phyloP scores from a whole-genome alignment of 2,888 invertebrate species.

The Pandemis corylana region DNA sequence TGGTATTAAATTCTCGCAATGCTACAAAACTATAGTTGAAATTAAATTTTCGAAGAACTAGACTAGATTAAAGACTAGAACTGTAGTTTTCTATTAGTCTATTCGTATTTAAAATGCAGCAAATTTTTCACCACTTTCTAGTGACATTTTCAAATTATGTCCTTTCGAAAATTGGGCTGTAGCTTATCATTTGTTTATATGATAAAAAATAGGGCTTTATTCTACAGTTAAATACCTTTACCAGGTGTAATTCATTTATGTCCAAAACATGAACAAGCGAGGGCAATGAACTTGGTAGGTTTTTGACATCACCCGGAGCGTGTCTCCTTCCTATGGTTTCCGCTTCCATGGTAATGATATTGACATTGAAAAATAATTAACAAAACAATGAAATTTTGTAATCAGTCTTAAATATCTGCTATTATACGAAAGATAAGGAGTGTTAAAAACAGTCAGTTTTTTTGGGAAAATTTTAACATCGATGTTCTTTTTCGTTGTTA shows the following conservation, averaged over 20 bases:
- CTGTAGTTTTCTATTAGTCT: too few species aligned
- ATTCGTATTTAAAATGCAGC: too few species aligned
- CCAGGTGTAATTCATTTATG: background rate
- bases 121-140: too few species aligned
- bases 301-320: conserved; percentile 31
- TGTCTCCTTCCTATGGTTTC: conserved; percentile 42
- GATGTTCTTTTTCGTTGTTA: background rate
- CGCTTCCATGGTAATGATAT: conserved; percentile 30
- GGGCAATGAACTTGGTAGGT: conserved; percentile 37
- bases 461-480: background rate
- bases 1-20: too few species aligned
- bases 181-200: too few species aligned
- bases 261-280: background rate
- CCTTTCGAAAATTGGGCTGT: too few species aligned
- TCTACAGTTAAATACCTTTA: background rate
- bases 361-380: conserved; percentile 28
- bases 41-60: too few species aligned
- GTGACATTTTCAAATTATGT: too few species aligned
- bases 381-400: background rate
- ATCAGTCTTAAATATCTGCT: background rate
- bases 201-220: too few species aligned
- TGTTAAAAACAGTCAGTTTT: background rate
- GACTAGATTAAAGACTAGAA: too few species aligned
- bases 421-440: background rate
- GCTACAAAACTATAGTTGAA: too few species aligned